Base-by-base conservation (phyloP, 1,140 invertebrate genomes). In the Orchestia grillus region DNA sequence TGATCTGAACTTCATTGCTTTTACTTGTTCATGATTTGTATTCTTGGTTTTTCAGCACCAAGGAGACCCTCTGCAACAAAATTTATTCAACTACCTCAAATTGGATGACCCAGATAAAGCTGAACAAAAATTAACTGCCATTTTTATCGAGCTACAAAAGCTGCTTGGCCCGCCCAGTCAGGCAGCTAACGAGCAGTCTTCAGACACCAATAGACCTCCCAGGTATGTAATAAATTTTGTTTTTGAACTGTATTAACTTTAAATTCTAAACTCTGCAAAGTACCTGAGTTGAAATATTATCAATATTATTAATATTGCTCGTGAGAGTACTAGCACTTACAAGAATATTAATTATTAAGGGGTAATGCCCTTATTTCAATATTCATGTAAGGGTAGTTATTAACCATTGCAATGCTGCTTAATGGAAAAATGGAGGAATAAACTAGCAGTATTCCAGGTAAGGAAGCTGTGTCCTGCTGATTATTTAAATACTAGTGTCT, bases 21-120 rank as follows among this genome's bases (percentile, higher is more conserved):
- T 4, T 42, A 28, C 44, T 94, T 45, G 45, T 19, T 47, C 44
- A 19, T 94, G 8, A 42, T 91, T 94, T n/a, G n/a, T n/a, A n/a
- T n/a, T n/a, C n/a, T n/a, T n/a, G n/a, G n/a, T n/a, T n/a, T n/a
- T 94, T 28, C 92, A 94, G 92, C 92, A 94, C 92, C 92, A 94
- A 47, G 92, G 92, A 94, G 92, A 94, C 44, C 92, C 92, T 94
- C 92, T 94, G 43, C 92, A 94, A 44, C 92, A 94, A n/a, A 94
- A 47, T 94, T 45, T 94, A 45, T 94, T 94, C 92, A 94, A 94
- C 44, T 94, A 94, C 40, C 43, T 94, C 43, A 94, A 94, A 40
- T 47, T 94, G 44, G 92, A 94, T 94, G 92, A 47, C 40, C 92
- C 44, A 41, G 92, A 94, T 16, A 94, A 94, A 45, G 44, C 92